These are phyloP conservation scores for Calephelis perditalis DNA, from an alignment of 2,888 invertebrate species.

Conservation along the genomic window DNA sequence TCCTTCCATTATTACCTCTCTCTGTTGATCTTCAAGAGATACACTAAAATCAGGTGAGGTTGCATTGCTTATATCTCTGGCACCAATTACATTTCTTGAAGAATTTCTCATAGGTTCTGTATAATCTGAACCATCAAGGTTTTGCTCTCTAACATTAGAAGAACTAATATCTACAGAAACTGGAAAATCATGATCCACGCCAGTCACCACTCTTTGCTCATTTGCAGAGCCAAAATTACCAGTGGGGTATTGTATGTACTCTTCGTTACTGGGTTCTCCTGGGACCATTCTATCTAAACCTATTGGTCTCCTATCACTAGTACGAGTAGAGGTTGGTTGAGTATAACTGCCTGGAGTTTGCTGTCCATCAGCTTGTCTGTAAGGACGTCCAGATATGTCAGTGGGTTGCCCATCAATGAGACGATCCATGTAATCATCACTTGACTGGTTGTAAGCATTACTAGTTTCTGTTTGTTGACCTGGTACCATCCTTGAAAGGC, in stretches of 20 bases:
- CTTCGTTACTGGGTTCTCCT: constrained; percentile 77
- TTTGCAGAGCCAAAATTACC: constrained; percentile 58
- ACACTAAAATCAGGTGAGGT: constrained; percentile 44
- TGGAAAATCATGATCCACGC: constrained; percentile 67
- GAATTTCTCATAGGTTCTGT: constrained; percentile 51
- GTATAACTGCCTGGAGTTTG: constrained; percentile 53
- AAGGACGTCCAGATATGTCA: constrained; percentile 51
- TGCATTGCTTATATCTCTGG: constrained; percentile 40
- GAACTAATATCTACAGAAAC: constrained; percentile 47
- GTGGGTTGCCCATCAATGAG: constrained; percentile 64
- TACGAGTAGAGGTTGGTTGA: constrained; percentile 43
- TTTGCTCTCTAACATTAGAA: constrained; percentile 57
- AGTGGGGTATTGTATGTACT: constrained; percentile 54
- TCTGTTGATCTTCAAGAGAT: constrained; percentile 55
- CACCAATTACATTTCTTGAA: constrained; percentile 47
- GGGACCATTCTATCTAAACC: constrained; percentile 81
- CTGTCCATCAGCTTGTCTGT: constrained; percentile 66
- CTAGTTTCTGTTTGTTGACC: constrained; percentile 68
- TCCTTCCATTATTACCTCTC: constrained; percentile 79
- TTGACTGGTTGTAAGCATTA: constrained; percentile 51
- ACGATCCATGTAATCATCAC: constrained; percentile 61
- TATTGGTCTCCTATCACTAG: constrained; percentile 62
- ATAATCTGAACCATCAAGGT: constrained; percentile 68
- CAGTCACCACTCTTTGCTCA: constrained; percentile 75
- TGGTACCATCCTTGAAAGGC: constrained; percentile 72